Conservation (phyloP, 2,888 invertebrate species). For the Strigamia transsilvanica region DNA sequence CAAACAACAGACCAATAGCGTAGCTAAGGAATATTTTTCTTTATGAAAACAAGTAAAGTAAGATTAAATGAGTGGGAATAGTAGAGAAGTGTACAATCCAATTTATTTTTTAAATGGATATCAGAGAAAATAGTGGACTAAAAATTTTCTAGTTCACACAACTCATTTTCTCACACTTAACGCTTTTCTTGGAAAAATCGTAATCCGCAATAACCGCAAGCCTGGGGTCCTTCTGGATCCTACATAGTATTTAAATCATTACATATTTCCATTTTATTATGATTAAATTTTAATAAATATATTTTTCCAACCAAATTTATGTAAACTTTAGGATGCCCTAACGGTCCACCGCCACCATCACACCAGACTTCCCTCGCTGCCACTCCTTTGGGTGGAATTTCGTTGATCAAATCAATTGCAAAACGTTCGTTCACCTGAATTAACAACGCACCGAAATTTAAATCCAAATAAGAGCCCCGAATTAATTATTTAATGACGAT, state of each 20-base stretch:
- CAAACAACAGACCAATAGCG: too few species aligned
- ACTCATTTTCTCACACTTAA: too few species aligned
- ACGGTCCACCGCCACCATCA: constrained; percentile 93
- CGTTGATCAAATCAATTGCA: constrained; percentile 87
- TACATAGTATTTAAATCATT: constrained; percentile 67
- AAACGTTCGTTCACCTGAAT: constrained; percentile 81
- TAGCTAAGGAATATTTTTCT: too few species aligned
- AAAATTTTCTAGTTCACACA: too few species aligned
- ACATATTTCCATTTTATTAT: background rate
- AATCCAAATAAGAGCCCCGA: background rate
- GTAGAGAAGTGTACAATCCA: too few species aligned
- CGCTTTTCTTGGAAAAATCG: constrained; percentile 76
- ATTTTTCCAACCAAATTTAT: constrained; percentile 86
- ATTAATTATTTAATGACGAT: constrained; percentile 66
- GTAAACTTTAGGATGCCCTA: constrained; percentile 97
- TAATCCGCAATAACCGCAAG: constrained; percentile 95
- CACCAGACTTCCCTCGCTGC: constrained; percentile 86
- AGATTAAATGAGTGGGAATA: too few species aligned
- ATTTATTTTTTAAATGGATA: too few species aligned
- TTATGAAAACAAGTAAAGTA: too few species aligned
- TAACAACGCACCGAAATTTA: background rate
- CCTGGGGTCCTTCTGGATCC: constrained; percentile 94
- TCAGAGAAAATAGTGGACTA: too few species aligned
- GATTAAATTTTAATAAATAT: too few species aligned
- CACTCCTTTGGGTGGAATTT: constrained; percentile 81